Evolutionary conservation across 2,888 invertebrate genomes (phyloP), one percentile per base, ranked within the genome.

Genomic region (Idaea dimidiata): DNA sequence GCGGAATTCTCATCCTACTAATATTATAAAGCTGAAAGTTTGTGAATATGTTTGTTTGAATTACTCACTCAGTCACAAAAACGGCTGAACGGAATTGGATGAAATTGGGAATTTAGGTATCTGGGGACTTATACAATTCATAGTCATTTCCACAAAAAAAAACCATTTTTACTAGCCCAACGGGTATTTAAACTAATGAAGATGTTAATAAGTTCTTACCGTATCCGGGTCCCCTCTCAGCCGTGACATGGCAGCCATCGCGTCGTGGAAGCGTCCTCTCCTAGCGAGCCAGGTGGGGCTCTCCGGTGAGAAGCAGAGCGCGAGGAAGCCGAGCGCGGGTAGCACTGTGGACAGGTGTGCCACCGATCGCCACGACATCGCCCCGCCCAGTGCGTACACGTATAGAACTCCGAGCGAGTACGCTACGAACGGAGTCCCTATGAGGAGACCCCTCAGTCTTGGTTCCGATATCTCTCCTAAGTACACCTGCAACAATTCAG

Each of bases 391-490:
- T 0, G 94, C 94, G 75, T 96, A 96, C 33, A 96, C 95, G 62
- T 96, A 86, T 0, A 96, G 88, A 57, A 97, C 96, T 24, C 97
- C 97, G 53, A 95, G 83, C 0, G 96, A 95, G 75, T 96, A 96
- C 17, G 96, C 95, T 24, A 96, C 95, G 75, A 95, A 95, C 0
- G 96, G 95, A 0, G 94, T 94, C n/a, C 96, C 95, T 32, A 95
- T 94, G 10, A 96, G 89, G 59, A 93, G 66, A 4, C 96, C 95
- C 64, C 96, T 93, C 17, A 96, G 82, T 73, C 94, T 93, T 18
- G 96, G 95, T 72, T 96, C 96, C 1, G 96, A 94, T 66, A 95
- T 95, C 88, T 96, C 96, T 5, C 96, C 95, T 66, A 96, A 93
- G 70, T 96, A 94, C 3, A 96, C 95, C 96, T 96, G 84, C 1